Conservation (phyloP, 2,797 vertebrate genomes). For the Aphelocoma californica region DNA sequence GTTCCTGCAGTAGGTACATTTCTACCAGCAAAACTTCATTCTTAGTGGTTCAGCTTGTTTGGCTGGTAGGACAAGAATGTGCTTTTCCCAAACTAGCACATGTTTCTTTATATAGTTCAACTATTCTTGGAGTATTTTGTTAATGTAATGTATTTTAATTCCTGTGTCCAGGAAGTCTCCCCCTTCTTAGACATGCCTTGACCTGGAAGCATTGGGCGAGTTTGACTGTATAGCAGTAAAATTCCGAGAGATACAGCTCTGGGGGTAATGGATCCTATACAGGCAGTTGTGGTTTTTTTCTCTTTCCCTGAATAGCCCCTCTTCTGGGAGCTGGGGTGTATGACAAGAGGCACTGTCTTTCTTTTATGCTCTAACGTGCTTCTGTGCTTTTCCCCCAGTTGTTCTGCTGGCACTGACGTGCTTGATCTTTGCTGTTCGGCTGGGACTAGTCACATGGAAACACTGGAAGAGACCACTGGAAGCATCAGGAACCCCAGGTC, state of each 20-base stretch:
- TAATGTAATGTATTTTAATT: neutral
- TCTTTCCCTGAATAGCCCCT: neutral
- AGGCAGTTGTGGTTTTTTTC: fast-evolving
- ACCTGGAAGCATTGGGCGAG: neutral
- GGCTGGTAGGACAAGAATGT: neutral
- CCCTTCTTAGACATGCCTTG: neutral
- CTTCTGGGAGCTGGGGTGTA: neutral
- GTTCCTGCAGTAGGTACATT: neutral
- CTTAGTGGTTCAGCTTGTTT: neutral
- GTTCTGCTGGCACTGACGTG: slow-evolving; percentile 44
- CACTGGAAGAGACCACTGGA: slow-evolving; percentile 11
- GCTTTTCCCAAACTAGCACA: neutral
- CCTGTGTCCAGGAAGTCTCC: neutral
- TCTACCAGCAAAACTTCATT: neutral
- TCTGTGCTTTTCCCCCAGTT: slow-evolving; percentile 11
- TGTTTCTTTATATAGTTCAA: neutral
- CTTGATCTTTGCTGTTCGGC: slow-evolving; percentile 21
- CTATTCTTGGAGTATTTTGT: neutral
- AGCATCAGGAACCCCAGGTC: neutral
- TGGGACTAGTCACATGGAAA: slow-evolving; percentile 43
- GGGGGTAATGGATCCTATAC: neutral
- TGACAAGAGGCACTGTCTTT: neutral
- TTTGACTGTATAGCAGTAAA: neutral
- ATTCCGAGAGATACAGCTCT: neutral
- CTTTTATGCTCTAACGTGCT: neutral